These are phyloP conservation scores for Drosophila simulans DNA, from an alignment of 1,140 invertebrate genomes.

Conservation along the genomic window DNA sequence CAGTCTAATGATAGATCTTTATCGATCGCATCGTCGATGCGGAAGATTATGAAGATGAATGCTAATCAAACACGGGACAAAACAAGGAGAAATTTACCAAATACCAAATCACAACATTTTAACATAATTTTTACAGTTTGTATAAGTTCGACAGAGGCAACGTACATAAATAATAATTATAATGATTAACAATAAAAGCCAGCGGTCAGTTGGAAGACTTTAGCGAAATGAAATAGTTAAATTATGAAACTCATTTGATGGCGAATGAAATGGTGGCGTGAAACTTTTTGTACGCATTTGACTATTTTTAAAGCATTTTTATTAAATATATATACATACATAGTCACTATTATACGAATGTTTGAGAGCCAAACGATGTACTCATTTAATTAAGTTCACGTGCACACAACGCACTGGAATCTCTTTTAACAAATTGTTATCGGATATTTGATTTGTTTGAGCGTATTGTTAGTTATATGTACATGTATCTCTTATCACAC, in stretches of 20 bases:
- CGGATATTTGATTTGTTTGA: slow-evolving; percentile 64
- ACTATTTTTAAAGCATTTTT: slow-evolving; percentile 82
- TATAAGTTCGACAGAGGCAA: slow-evolving; percentile 63
- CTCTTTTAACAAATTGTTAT: slow-evolving; percentile 74
- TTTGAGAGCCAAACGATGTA: slow-evolving; percentile 53
- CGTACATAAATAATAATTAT: slow-evolving; percentile 44
- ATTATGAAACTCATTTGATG: slow-evolving; percentile 66
- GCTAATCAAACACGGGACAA: slow-evolving; percentile 69
- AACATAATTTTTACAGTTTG: slow-evolving; percentile 80
- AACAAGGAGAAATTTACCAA: slow-evolving; percentile 52
- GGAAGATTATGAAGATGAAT: slow-evolving; percentile 33
- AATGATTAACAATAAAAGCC: slow-evolving; percentile 37
- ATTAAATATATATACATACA: slow-evolving; percentile 59
- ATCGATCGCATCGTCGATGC: not conserved
- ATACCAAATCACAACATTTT: slow-evolving; percentile 71
- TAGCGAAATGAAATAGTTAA: slow-evolving; percentile 81
- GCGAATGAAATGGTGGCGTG: slow-evolving; percentile 51
- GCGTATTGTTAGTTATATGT: slow-evolving; percentile 65
- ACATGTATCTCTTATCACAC: slow-evolving; percentile 34
- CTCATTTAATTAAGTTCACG: slow-evolving; percentile 65
- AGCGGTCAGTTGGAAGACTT: slow-evolving; percentile 56
- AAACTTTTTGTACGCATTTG: slow-evolving; percentile 79
- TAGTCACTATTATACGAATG: slow-evolving; percentile 62
- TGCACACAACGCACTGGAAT: slow-evolving; percentile 41
- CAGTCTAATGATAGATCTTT: slow-evolving; percentile 61